Evolutionary conservation across 53 echinoderm and acorn worm genomes (phyloP), one percentile per base, ranked within the genome.

Genomic region (Mesocentrotus franciscanus): DNA sequence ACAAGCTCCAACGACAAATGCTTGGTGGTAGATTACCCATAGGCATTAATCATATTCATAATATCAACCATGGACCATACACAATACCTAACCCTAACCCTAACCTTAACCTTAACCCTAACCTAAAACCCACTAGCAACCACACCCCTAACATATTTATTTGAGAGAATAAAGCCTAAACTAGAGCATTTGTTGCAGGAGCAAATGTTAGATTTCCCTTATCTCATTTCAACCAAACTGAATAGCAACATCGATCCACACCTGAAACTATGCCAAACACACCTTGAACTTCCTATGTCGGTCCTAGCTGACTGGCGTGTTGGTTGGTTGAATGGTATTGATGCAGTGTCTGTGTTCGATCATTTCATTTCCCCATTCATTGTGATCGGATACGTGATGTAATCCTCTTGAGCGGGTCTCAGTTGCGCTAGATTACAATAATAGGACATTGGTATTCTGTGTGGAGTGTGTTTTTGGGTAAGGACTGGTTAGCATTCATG

Each of bases 351-450:
- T 85, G 85, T 85, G 85, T 85, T 85, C 10, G 85, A 85, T 85
- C 85, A 85, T 87, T 27, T 87, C 14, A 87, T 87, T 57, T 27
- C 87, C n/a, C 29, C 58, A 27, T 87, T 87, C 13, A 87, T 87
- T 55, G 58, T 87, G 87, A 87, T 87, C 10, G 59, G 87, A 85
- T 87, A 56, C 87, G 56, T 87, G 87, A 87, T 87, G 87, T 87
- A 87, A 87, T 57, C 58, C 87, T 26, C 87, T 87, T 87, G 87
- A 87, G 87, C 87, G 58, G 84, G 87, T 87, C 18, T 87, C 27
- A 6, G 27, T 58, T 57, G 87, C 58, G 27, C 87, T 87, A 58
- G 87, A 87, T 57, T 87, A 56, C 29, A 87, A 58, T 87, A 87
- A 87, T 87, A 87, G 17, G 59, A 12, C 26, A 87, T 87, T 58